Evolutionary conservation across 2,888 invertebrate genomes (phyloP), one percentile per base, ranked within the genome.

Genomic region (Trichogramma evanescens): DNA sequence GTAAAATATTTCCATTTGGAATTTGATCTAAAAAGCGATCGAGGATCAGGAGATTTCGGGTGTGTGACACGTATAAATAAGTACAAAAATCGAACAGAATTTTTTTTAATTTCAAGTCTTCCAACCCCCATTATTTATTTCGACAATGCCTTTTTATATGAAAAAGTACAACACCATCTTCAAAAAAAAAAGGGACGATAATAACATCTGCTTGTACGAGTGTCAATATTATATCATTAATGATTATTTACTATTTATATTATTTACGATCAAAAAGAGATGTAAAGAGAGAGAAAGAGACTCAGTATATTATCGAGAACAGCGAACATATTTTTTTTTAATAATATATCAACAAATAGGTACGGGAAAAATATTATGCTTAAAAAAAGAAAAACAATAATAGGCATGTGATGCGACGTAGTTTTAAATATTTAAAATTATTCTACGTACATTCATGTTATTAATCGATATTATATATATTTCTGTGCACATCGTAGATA

Each of bases 101-200:
- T 45, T 38, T n/a, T 55, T 60, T 55, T 54, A 61, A 61, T 65
- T 66, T 70, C 69, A 71, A 72, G 68, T 72, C 70, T 73, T 74
- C 72, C 72, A 74, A 73, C 72, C 72, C 74, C 74, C 26, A 26
- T 74, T 71, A 74, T 74, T 74, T 74, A 75, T 74, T 74, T 73
- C 72, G 72, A 73, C 72, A 73, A 74, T 72, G 72, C 71, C 72
- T 72, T 74, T 26, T 74, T 72, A 74, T 74, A 73, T 75, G 74
- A 75, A 75, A 75, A 75, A 74, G 75, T 75, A 75, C 75, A 73
- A 72, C 72, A 75, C 73, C 72, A 71, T 72, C 72, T 74, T 69
- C 72, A 69, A 68, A 26, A 26, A 26, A 26, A 26, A 72, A 65
- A 71, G 69, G 70, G 69, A 69, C 69, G 68, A 72, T 70, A 73